Evolutionary conservation across 2,888 invertebrate species (phyloP).

Genomic region (Napeogenes inachia): DNA sequence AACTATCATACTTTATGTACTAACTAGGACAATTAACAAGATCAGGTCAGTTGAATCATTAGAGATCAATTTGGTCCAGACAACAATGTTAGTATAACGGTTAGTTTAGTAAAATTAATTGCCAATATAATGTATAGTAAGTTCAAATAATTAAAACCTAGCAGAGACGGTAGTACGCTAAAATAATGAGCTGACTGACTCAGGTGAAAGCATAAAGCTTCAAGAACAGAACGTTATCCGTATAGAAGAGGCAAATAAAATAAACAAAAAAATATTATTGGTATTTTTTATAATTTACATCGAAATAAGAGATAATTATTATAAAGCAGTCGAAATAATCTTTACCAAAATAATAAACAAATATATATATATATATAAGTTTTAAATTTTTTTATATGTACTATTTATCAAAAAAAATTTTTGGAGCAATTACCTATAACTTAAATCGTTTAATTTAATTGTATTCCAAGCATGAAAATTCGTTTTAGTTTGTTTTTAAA

Average conservation of each 20-base stretch:
- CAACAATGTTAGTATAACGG: constrained; percentile 26
- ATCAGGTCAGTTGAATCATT: constrained; percentile 19
- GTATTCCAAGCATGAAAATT: too few species aligned
- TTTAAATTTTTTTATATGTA: too few species aligned
- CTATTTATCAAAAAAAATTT: too few species aligned
- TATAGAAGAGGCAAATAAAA: neutral
- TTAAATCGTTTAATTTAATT: too few species aligned
- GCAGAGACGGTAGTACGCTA: constrained; percentile 27
- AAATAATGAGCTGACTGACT: constrained; percentile 31
- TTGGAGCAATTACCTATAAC: too few species aligned
- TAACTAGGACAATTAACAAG: neutral
- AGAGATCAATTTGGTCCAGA: constrained; percentile 20
- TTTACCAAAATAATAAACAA: too few species aligned
- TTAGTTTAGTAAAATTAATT: constrained; percentile 23
- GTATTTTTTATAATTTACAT: too few species aligned
- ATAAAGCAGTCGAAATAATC: too few species aligned
- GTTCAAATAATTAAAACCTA: constrained; percentile 32
- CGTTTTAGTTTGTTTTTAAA: too few species aligned
- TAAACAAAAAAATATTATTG: neutral
- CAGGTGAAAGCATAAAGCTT: constrained; percentile 32
- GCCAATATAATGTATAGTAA: constrained; percentile 5
- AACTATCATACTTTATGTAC: too few species aligned
- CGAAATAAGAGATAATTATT: too few species aligned
- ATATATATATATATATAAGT: too few species aligned
- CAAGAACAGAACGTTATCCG: constrained; percentile 8